Percentiles rank a stretch among this genome's conserved stretches.
phyloP scores from a whole-genome alignment of 2,888 invertebrate genomes.

The Tinea pellionella region DNA sequence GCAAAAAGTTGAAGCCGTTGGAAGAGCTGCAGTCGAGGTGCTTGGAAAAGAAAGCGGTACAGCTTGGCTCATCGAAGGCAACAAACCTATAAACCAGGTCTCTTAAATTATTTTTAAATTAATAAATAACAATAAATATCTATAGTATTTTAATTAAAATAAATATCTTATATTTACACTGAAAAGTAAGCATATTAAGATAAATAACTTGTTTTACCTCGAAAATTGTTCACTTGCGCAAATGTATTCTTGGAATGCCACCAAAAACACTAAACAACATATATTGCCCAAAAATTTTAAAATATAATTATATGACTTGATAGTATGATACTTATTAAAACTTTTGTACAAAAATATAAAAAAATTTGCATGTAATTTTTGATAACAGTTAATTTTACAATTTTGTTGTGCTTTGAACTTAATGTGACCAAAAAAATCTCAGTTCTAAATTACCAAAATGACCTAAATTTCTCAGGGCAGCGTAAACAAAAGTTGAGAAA shows the following conservation, averaged over 20 bases:
- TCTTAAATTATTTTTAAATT: background rate
- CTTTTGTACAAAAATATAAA: too few species aligned
- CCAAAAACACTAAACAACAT: background rate
- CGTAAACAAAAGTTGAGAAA: constrained; percentile 5
- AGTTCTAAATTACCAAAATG: background rate
- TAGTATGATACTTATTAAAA: background rate
- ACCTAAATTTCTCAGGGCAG: constrained; percentile 1
- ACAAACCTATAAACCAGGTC: constrained; percentile 36
- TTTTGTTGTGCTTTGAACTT: too few species aligned
- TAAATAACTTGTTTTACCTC: background rate
- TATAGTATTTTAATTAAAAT: background rate
- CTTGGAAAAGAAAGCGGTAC: constrained; percentile 53
- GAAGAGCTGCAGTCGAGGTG: constrained; percentile 33
- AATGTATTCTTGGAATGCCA: background rate
- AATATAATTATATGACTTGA: background rate
- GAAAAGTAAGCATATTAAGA: background rate
- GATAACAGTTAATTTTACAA: too few species aligned
- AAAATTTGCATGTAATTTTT: too few species aligned
- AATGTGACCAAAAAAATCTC: background rate
- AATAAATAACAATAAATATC: background rate
- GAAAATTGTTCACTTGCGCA: background rate
- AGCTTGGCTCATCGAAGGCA: constrained; percentile 62
- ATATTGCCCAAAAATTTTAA: background rate
- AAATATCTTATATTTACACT: background rate
- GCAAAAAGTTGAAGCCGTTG: constrained; percentile 36